Percentiles rank a stretch among this genome's conserved stretches.
Conservation (phyloP, 2,888 invertebrate species). For the Meteorus colon region DNA sequence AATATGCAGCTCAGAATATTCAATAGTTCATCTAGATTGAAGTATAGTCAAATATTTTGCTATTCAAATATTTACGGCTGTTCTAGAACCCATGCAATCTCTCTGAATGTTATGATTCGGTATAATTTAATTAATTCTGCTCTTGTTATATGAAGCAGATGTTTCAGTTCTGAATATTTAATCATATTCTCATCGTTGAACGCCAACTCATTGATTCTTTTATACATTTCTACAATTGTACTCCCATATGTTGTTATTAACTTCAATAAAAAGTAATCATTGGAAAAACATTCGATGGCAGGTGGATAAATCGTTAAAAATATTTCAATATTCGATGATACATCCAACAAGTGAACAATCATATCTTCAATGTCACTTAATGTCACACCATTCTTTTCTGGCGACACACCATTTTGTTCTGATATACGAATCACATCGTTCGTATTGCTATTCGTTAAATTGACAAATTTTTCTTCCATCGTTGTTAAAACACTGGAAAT, state of each 20-base stretch:
- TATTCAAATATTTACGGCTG: conserved; percentile 66
- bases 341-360: conserved; percentile 81
- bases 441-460: conserved; percentile 56
- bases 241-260: conserved; percentile 85
- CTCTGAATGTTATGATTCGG: conserved; percentile 69
- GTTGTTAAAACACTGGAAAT: conserved; percentile 74
- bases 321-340: conserved; percentile 80
- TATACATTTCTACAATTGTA: conserved; percentile 82
- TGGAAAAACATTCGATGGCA: conserved; percentile 75
- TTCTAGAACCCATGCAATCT: conserved; percentile 67
- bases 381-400: conserved; percentile 64
- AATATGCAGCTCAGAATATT: conserved; percentile 54
- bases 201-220: conserved; percentile 75
- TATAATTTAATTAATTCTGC: conserved; percentile 74
- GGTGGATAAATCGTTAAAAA: conserved; percentile 82
- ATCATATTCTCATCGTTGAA: conserved; percentile 69
- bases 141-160: conserved; percentile 74
- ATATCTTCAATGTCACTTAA: conserved; percentile 78
- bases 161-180: conserved; percentile 72
- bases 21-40: conserved; percentile 38
- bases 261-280: conserved; percentile 76
- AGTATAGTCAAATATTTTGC: conserved; percentile 15
- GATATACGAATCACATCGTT: conserved; percentile 60
- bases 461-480: conserved; percentile 65
- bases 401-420: conserved; percentile 50